Evolutionary conservation across 1,140 invertebrate genomes (phyloP), one percentile per base, ranked within the genome.

Genomic region (Sipha flava): DNA sequence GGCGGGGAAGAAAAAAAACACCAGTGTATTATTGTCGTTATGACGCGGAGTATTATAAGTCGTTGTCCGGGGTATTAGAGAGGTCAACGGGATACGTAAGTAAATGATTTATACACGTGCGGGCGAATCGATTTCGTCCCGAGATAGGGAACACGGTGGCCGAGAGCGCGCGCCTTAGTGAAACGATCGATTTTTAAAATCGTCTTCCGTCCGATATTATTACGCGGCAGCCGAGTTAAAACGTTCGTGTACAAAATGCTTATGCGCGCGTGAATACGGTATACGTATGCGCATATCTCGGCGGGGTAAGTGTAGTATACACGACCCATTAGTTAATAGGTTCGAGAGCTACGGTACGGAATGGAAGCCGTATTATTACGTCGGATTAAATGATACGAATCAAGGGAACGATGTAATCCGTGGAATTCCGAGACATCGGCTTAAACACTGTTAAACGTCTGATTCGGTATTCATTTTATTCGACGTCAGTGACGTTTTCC

Each of bases 371-470:
- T 70, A 47, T 47, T 70, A 70, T 70, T 70, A 47, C n/a, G 66
- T 70, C 66, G 66, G 66, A 70, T 70, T 70, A 70, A 70, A 70
- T 18, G 66, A 70, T 70, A 70, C 66, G 66, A 47, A 70, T 70
- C 66, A 29, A 10, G 66, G 9, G 64, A 66, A 43, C 7, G 43
- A 70, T 29, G 66, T 70, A 45, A 47, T 47, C 66, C 66, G 66
- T 47, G 40, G 66, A 70, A 70, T 70, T 70, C 43, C 26, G 66
- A 70, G 29, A 47, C 66, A 31, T 23, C 40, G 66, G 66, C 23
- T 45, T 70, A 70, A 70, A 47, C 31, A 70, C 40, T 29, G 66
- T 70, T 70, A 70, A 70, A 70, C 66, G 18, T 70, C 40, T 29
- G 47, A 70, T 45, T 70, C 66, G 9, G 66, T 70, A 70, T 70